These are phyloP conservation scores for Miltochrista miniata DNA, from an alignment of 2,888 invertebrate species.

Conservation along the genomic window DNA sequence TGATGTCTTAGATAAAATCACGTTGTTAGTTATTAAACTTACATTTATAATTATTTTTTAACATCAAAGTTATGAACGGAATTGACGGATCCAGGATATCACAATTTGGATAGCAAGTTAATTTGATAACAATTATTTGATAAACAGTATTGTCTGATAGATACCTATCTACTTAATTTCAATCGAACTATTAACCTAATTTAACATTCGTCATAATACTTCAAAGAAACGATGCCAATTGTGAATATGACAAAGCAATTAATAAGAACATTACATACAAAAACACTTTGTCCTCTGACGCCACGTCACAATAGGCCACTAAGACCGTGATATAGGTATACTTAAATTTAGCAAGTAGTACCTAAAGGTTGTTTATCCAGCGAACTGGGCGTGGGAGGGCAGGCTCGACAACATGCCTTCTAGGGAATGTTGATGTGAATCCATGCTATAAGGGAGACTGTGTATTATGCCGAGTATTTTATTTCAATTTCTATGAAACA, in stretches of 20 bases:
- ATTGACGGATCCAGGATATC: too few species aligned
- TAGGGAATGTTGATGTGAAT: conserved; percentile 75
- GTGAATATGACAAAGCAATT: not conserved
- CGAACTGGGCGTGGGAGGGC: conserved; percentile 62
- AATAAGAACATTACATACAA: conserved; percentile 18
- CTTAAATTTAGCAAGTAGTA: conserved; percentile 50
- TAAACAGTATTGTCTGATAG: too few species aligned
- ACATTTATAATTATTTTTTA: too few species aligned
- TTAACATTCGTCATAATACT: not conserved
- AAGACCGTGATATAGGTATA: conserved; percentile 50
- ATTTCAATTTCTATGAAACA: conserved; percentile 11
- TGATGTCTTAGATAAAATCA: too few species aligned
- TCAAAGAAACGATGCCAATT: conserved; percentile 1
- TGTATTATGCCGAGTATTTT: conserved; percentile 26
- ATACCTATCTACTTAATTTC: too few species aligned
- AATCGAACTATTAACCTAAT: not conserved
- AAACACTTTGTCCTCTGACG: conserved; percentile 50
- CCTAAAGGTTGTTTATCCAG: conserved; percentile 54
- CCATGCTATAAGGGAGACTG: conserved; percentile 59
- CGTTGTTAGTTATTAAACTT: too few species aligned
- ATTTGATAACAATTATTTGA: too few species aligned
- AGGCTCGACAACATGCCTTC: conserved; percentile 65
- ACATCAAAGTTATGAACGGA: too few species aligned
- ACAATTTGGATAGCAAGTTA: too few species aligned
- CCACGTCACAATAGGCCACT: conserved; percentile 58